Percentiles rank a stretch among this genome's conserved stretches.
phyloP scores from a whole-genome alignment of 1,140 invertebrate species.

The Drepana arcuata region DNA sequence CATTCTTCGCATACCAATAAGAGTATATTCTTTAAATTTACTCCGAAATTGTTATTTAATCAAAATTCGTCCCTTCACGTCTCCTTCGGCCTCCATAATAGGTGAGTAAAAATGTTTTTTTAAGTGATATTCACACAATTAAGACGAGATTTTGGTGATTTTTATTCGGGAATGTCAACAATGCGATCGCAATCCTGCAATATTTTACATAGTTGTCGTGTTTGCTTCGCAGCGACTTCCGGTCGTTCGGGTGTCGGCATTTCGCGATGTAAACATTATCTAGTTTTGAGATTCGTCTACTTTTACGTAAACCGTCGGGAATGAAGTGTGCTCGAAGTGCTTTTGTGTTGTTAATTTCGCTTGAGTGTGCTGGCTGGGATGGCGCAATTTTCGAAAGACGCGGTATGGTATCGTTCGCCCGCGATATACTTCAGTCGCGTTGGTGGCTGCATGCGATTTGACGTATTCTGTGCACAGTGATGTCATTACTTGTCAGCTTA shows the following conservation, averaged over 20 bases:
- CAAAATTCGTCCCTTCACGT: constrained; percentile 77
- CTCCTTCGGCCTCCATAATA: constrained; percentile 75
- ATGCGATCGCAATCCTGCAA: constrained; percentile 83
- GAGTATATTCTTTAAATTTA: constrained; percentile 86
- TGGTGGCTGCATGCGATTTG: constrained; percentile 68
- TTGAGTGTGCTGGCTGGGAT: constrained; percentile 67
- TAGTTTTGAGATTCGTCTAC: constrained; percentile 58
- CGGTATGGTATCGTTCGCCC: constrained; percentile 67
- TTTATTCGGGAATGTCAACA: constrained; percentile 78
- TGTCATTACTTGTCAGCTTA: constrained; percentile 68
- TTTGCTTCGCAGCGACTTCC: constrained; percentile 76
- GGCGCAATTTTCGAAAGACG: constrained; percentile 72
- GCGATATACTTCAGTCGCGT: constrained; percentile 70
- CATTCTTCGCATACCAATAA: constrained; percentile 95
- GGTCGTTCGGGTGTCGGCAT: constrained; percentile 70
- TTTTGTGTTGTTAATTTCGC: constrained; percentile 69
- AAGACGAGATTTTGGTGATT: constrained; percentile 70
- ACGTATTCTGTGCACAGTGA: constrained; percentile 67
- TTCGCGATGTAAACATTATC: constrained; percentile 71
- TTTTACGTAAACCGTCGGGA: constrained; percentile 51
- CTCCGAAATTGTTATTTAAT: constrained; percentile 70
- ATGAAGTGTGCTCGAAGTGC: constrained; percentile 68
- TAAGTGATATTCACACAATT: constrained; percentile 73
- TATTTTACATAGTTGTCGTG: constrained; percentile 86
- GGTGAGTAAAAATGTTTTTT: constrained; percentile 77